Evolutionary conservation across 1,140 invertebrate species (phyloP).

Genomic region (Teleogryllus occipitalis): DNA sequence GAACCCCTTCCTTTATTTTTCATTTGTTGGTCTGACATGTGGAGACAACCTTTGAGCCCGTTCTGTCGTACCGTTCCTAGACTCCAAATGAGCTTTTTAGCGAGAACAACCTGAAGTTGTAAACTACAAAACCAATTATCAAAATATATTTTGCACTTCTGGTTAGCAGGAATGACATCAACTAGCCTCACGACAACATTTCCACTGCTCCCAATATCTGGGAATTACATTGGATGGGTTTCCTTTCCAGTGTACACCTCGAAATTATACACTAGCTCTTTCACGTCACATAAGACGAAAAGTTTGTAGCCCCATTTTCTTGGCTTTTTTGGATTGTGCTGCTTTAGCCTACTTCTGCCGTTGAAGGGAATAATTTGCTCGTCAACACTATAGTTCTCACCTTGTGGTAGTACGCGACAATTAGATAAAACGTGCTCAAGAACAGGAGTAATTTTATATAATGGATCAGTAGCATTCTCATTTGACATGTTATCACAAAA

Average conservation of each 20-base stretch:
- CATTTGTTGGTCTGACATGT: not conserved
- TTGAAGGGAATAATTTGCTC: conserved; percentile 1
- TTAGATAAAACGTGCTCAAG: not conserved
- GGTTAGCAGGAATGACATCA: not conserved
- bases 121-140: not conserved
- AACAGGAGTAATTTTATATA: not conserved
- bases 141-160: conserved; percentile 2
- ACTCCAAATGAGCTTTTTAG: no score
- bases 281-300: no score
- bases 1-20: not conserved
- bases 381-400: not conserved
- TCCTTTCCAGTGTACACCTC: not conserved
- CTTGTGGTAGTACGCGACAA: not conserved
- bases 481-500: not conserved
- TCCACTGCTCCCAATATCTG: not conserved
- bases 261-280: not conserved
- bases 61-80: not conserved
- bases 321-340: not conserved
- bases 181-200: not conserved
- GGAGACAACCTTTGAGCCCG: not conserved
- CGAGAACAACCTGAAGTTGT: not conserved
- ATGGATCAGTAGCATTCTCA: not conserved
- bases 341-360: not conserved
- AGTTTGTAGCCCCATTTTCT: not conserved
- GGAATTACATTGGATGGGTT: not conserved